A percentile compares a stretch with the other conserved stretches of the same genome.
Conservation (phyloP, 2,888 invertebrate genomes). For the Aphrophora alni region DNA sequence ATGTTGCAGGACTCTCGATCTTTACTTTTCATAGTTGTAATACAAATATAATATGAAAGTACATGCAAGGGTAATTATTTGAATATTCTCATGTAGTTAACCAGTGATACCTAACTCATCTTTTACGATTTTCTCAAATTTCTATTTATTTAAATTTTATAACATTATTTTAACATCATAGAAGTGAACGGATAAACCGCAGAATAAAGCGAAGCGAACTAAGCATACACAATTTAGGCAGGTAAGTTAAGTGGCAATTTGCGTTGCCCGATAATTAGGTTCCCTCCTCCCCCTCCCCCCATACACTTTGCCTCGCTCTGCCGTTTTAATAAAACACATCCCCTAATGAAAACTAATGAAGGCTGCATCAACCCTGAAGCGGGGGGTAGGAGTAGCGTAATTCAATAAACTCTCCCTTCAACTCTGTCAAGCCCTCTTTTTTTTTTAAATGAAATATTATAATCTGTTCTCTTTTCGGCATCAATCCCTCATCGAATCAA, state of each 20-base stretch:
- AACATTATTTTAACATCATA: too few species aligned
- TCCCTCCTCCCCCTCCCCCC: neutral
- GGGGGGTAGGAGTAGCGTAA: neutral
- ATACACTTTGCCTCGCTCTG: constrained; percentile 11
- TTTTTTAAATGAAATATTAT: neutral
- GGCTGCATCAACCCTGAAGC: constrained; percentile 17
- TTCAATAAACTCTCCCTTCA: constrained; percentile 3
- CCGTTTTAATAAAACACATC: constrained; percentile 7
- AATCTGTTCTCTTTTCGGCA: neutral
- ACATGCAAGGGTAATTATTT: too few species aligned
- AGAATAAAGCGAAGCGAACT: too few species aligned
- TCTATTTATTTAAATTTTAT: too few species aligned
- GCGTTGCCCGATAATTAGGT: neutral
- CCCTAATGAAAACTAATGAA: constrained; percentile 42
- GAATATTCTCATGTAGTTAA: too few species aligned
- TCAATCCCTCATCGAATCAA: too few species aligned
- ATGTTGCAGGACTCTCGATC: too few species aligned
- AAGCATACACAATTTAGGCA: neutral
- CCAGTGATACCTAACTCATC: too few species aligned
- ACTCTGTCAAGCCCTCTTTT: neutral
- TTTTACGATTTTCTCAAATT: too few species aligned
- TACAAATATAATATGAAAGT: too few species aligned
- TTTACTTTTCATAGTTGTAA: too few species aligned
- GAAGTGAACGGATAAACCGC: neutral
- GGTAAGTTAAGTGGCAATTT: neutral